Evolutionary conservation across 2,113 vertebrate species (phyloP), one percentile per base, ranked within the genome.

Genomic region (Cryptomyrus ogoouensis): DNA sequence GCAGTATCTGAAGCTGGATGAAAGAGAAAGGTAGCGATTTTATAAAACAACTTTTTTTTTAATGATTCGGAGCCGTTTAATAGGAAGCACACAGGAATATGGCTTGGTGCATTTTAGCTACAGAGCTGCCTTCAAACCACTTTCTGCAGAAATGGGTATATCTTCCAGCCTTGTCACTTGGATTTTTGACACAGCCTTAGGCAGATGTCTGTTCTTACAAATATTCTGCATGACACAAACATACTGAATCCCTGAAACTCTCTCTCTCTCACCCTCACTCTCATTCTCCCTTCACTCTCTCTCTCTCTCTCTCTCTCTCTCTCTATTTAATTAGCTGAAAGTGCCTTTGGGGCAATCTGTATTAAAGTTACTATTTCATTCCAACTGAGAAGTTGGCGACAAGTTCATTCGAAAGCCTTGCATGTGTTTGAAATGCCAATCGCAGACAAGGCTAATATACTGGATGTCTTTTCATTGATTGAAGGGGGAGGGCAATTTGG

Each of bases 311-410:
- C 92, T 92, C 74, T 93, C 90, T 87, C 93, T 94, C 92, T 94
- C 92, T 93, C 92, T 92, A 80, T 95, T 95, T 95, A 96, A 96
- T 96, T 95, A 95, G 95, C 93, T 93, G 92, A 91, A 52, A 94
- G 93, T 95, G 94, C 94, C 94, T 92, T 93, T 92, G 92, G 91
- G 94, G 77, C 91, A 92, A 92, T 91, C 89, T 91, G 89, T 90
- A 84, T 91, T 90, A 93, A 93, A 91, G 83, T 91, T 92, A 90
- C 85, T 90, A 90, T 89, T 90, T 92, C 90, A 88, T 90, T 90
- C 90, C 90, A 90, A 87, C 91, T 90, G 90, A 92, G 90, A 92
- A 90, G 88, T 91, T 91, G 90, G 91, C 90, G 89, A 91, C 89
- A 90, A 53, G 92, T 91, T 92, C 89, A 92, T 88, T 90, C 86